Base-by-base conservation (phyloP, 2,888 invertebrate species). In the Lottia gigantea region DNA sequence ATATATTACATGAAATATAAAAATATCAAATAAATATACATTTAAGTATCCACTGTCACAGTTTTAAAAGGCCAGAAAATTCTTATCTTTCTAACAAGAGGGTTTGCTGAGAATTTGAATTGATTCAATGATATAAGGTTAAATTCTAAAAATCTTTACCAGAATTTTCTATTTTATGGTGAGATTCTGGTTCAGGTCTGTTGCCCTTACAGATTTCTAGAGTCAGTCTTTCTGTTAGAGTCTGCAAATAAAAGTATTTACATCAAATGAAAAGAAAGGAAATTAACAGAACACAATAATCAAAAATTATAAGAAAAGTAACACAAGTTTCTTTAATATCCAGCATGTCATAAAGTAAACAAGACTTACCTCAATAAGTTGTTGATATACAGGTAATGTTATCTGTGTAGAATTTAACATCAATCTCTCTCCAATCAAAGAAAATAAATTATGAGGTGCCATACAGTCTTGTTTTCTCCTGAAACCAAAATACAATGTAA, bases 391-490 rank as follows among this genome's bases (percentile, higher is more conserved):
- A 66, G 97, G 94, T 89, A 98, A 91, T 67, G 97, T 93, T 70
- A 99, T 91, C 14, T 94, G 94, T 86, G 95, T 95, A 86, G 96
- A 95, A 87, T 95, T 94, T 71, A 95, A 90, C 81, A 96, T 91
- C 82, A 99, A 92, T 78, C 98, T 92, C 87, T 97, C 97, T 47
- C 97, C 95, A 82, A 99, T 91, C 84, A 99, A 90, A 40, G 98
- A 97, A 91, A 98, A 98, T 86, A 99, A 91, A 91, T 99, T 99
- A 90, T 97, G 95, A 1, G 98, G 97, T 78, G 95, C 95, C 97
- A 99, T 97, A 69, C 98, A 96, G 90, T 99, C 99, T 90, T 97
- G 97, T 90, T 99, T 99, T 84, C 99, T 92, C 90, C 96, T 97
- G 90, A 16, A 84, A 82, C 49, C 40, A 40, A 40, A 40, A 40